Percentiles rank a stretch among this genome's conserved stretches.
Conservation (phyloP, 2,888 invertebrate genomes). For the Phasia obesa region DNA sequence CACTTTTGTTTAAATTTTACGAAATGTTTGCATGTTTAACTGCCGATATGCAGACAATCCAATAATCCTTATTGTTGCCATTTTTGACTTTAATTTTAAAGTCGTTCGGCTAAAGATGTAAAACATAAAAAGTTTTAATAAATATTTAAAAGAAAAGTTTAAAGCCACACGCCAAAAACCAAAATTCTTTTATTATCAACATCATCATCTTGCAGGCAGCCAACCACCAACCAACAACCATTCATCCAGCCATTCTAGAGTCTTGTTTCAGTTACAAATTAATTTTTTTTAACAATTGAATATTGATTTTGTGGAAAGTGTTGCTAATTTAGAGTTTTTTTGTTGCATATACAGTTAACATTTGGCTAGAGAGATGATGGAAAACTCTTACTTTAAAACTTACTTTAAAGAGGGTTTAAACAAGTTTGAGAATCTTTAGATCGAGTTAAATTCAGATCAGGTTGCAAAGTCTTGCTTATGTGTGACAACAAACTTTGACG, state of each 20-base stretch:
- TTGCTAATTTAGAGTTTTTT: slow-evolving; percentile 19
- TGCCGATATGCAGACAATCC: slow-evolving; percentile 38
- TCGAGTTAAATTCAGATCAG: too few relatives aligned
- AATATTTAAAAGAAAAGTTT: slow-evolving; percentile 37
- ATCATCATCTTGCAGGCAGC: slow-evolving; percentile 23
- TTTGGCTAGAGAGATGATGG: too few relatives aligned
- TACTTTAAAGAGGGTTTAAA: too few relatives aligned
- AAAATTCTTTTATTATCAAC: slow-evolving; percentile 33
- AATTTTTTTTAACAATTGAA: slow-evolving; percentile 54
- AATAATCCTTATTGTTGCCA: slow-evolving; percentile 71
- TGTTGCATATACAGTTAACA: background rate
- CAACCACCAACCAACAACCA: background rate
- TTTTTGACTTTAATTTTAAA: slow-evolving; percentile 67
- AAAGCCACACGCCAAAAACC: slow-evolving; percentile 64
- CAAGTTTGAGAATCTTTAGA: too few relatives aligned
- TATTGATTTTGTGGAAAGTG: slow-evolving; percentile 15
- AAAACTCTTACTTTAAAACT: too few relatives aligned
- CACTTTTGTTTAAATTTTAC: background rate
- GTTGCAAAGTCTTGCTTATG: too few relatives aligned
- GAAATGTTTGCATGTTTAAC: slow-evolving; percentile 10
- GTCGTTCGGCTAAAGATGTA: slow-evolving; percentile 15
- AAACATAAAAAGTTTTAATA: slow-evolving; percentile 1
- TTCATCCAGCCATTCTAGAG: background rate
- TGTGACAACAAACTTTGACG: too few relatives aligned
- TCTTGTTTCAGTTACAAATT: slow-evolving; percentile 5